Evolutionary conservation across 2,113 vertebrate genomes (phyloP), one percentile per base, ranked within the genome.

Genomic region (Shinisaurus crocodilurus): DNA sequence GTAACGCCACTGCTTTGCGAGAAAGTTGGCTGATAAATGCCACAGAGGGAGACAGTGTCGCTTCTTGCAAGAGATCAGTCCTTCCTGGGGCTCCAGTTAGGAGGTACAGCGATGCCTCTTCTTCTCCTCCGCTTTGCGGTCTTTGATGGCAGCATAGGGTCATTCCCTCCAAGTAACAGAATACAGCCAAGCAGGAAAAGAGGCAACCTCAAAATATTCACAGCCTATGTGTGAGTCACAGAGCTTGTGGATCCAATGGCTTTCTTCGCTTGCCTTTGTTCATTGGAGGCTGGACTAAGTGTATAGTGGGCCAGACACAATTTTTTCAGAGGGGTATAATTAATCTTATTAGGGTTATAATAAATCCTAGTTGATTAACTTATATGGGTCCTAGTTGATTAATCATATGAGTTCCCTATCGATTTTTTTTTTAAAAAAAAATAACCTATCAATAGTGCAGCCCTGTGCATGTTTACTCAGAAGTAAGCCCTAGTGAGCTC

Each of bases 1-100:
- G 92, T 83, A 87, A 94, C 88, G 88, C 91, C 76, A 82, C 91
- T 0, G 81, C 83, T 90, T 80, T 92, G n/a, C 93, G 88, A 57
- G 92, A 91, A 94, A 1, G 89, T 93, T 91, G 94, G 89, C 90
- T 29, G 0, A 79, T 74, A 80, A 82, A 54, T 82, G 85, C 1
- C 65, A 37, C 43, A 2, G 54, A 63, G 23, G 37, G 93, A 91
- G 85, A 87, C 84, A 27, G 0, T 23, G 4, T 65, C 2, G 77
- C 81, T 88, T 63, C 60, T 63, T 43, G 5, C 15, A 77, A 77
- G 90, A 0, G 1, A 86, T 82, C 84, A 0, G 6, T 74, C 74
- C 81, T 83, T 37, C 0, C 54, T 0, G 0, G 1, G 63, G 50
- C 74, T 67, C 34, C 0, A 60, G 6, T 67, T 76, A n/a, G 32